Base-by-base conservation (phyloP, 2,888 invertebrate genomes). In the Carcina quercana region DNA sequence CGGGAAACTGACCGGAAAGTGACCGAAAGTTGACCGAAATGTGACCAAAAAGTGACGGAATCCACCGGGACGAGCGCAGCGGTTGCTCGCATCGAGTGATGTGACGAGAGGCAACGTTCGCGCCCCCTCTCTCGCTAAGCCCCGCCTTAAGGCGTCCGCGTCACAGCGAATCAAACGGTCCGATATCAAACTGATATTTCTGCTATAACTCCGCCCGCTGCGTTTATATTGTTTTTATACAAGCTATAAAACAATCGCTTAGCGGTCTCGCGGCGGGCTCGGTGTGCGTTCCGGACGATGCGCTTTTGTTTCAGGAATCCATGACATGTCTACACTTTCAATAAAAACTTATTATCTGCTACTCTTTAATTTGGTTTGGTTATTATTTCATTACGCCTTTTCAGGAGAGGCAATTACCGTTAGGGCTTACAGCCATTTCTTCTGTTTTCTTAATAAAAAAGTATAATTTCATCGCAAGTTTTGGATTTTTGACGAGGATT, bases 151-250 rank as follows among this genome's bases (percentile, higher is more conserved):
- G 80, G 80, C 82, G 80, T 71, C 72, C 60, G 65, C 66, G 60
- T 59, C 62, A 64, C 64, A 67, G 79, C 83, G 83, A 84, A 85
- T 84, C 79, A 71, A 69, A 69, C 71, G 44, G 50, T 71, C 57
- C 69, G 68, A 69, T 80, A 82, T 80, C 78, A 83, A 80, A 80
- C 66, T 75, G 74, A 82, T 83, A 79, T 75, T 75, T 64, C 59
- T 60, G 63, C 60, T 59, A 63, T 65, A 67, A 71, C 78, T 68
- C 78, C 79, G 75, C 75, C 79, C 71, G 72, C 64, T 51, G 32
- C 57, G 50, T 57, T 70, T 72, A 69, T 71, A 78, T 75, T 75
- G 74, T 74, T 80, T 80, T 79, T 82, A 80, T 80, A 76, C 73
- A 53, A 62, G 62, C 63, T 71, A 80, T 82, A 76, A 79, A 79